phyloP scores from a whole-genome alignment of 2,113 vertebrate genomes.

The Coptodon rendalli region DNA sequence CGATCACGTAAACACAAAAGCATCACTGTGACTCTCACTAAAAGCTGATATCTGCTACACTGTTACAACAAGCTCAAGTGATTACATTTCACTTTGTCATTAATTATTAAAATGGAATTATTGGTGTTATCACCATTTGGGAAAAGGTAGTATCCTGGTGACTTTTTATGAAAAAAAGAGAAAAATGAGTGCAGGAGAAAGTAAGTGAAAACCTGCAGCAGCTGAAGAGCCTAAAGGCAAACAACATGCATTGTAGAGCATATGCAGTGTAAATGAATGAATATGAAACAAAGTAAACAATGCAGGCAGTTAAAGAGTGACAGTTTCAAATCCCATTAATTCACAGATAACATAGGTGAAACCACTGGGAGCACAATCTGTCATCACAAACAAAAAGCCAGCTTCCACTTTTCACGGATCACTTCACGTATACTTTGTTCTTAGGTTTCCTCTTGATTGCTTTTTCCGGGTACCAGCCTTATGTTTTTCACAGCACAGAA shows the following conservation, averaged over 20 bases:
- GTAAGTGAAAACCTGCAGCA: background rate
- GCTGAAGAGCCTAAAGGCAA: background rate
- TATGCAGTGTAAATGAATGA: background rate
- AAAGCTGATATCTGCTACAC: background rate
- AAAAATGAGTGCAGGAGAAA: background rate
- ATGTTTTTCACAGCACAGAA: background rate
- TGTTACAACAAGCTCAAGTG: background rate
- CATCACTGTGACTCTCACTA: background rate
- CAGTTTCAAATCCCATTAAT: background rate
- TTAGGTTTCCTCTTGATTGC: background rate
- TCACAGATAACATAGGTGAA: background rate
- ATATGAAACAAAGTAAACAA: background rate
- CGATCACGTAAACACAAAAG: background rate
- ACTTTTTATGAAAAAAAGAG: background rate
- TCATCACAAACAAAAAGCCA: background rate
- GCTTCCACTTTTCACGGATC: background rate
- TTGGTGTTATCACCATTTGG: background rate
- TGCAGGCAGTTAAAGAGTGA: background rate
- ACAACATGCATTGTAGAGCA: background rate
- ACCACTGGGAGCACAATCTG: background rate
- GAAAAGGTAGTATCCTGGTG: background rate
- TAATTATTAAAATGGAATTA: background rate
- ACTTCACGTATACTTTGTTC: background rate
- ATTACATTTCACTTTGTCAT: background rate
- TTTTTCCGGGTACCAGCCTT: background rate